A percentile compares a stretch with the other conserved stretches of the same genome.
These are phyloP conservation scores for Alfaro cultratus DNA, from an alignment of 2,797 vertebrate species.

Conservation along the genomic window DNA sequence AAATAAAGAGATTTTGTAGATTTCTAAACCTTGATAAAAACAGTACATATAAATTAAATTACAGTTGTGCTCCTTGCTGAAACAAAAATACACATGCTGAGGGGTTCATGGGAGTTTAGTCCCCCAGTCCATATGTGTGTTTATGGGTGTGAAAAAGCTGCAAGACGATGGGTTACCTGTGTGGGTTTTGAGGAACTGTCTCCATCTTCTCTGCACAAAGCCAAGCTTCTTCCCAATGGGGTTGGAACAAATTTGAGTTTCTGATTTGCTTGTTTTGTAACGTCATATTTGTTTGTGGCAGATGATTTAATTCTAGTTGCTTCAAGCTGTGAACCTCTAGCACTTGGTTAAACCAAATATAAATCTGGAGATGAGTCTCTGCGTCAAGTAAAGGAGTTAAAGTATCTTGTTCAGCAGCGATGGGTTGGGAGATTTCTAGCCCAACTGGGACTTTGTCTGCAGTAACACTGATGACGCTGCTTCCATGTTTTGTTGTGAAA, in stretches of 20 bases:
- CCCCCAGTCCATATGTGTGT: background rate
- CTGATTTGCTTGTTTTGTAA: background rate
- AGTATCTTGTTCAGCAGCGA: background rate
- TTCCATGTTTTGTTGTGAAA: background rate
- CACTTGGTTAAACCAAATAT: background rate
- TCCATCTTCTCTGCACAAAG: background rate
- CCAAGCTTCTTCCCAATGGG: background rate
- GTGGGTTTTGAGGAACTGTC: background rate
- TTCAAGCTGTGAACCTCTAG: background rate
- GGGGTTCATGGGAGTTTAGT: background rate
- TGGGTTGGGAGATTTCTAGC: background rate
- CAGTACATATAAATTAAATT: conserved; percentile 1
- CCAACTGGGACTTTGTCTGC: background rate
- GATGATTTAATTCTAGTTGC: background rate
- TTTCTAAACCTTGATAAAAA: background rate
- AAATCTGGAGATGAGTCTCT: background rate
- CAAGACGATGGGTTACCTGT: background rate
- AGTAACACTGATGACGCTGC: too few species aligned
- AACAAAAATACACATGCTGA: background rate
- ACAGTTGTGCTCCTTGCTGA: background rate
- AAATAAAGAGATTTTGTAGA: background rate
- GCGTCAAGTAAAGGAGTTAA: background rate
- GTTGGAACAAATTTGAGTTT: background rate
- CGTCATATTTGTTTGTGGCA: background rate
- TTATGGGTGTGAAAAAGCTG: background rate